A percentile compares a stretch with the other conserved stretches of the same genome.
Conservation (phyloP, 1,140 invertebrate species). For the Magallana ariakensis region DNA sequence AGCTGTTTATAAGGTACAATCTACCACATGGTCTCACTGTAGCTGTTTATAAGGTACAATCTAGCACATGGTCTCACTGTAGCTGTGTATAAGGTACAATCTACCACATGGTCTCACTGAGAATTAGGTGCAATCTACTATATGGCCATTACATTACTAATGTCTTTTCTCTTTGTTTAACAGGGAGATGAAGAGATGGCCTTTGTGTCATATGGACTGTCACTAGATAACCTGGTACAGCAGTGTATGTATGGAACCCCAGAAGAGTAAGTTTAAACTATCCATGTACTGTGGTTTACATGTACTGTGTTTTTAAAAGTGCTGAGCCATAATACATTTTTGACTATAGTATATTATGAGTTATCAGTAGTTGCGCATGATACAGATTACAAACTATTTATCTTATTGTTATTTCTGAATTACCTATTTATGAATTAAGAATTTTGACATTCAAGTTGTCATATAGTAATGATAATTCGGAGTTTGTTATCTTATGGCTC, state of each 20-base stretch:
- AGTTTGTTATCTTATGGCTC: too few species aligned
- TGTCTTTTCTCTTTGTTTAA: constrained; percentile 38
- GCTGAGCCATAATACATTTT: too few species aligned
- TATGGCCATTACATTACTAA: too few species aligned
- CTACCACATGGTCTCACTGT: background rate
- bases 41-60: background rate
- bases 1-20: constrained; percentile 7
- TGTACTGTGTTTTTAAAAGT: too few species aligned
- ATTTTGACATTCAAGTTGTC: too few species aligned
- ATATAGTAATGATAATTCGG: too few species aligned
- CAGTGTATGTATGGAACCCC: constrained; percentile 69
- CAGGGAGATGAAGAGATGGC: constrained; percentile 74
- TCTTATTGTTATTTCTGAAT: too few species aligned
- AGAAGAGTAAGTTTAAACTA: constrained; percentile 53
- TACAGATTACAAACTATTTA: too few species aligned
- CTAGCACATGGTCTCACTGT: background rate
- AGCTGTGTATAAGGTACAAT: constrained; percentile 15
- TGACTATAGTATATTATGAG: too few species aligned
- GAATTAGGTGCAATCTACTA: background rate
- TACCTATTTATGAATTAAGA: too few species aligned
- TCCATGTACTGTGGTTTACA: too few species aligned
- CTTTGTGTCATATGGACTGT: constrained; percentile 67
- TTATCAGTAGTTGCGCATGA: too few species aligned
- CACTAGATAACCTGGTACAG: constrained; percentile 64
- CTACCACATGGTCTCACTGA: background rate